Evolutionary conservation across 2,797 vertebrate genomes (phyloP).

Genomic region (Halcyon leucocephala): DNA sequence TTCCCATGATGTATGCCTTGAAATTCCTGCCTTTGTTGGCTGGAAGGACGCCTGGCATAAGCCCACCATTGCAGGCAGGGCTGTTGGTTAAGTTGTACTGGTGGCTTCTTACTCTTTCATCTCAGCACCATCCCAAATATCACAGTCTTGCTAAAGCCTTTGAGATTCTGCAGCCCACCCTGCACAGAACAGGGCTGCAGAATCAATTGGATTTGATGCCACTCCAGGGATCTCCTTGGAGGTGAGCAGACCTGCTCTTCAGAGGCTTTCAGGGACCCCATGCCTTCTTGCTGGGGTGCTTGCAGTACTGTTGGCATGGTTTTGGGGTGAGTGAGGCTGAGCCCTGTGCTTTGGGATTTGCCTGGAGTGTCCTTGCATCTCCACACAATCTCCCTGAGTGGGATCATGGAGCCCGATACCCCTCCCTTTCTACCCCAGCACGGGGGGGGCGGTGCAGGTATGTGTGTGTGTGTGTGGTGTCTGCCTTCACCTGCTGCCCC

Average conservation of each 20-base stretch:
- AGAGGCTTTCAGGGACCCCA: rapidly evolving
- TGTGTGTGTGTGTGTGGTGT: too few species aligned
- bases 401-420: not conserved
- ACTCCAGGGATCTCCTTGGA: too few species aligned
- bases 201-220: rapidly evolving
- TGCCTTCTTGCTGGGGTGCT: not conserved
- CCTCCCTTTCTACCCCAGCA: not conserved
- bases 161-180: not conserved
- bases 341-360: not conserved
- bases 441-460: too few species aligned
- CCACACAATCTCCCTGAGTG: not conserved
- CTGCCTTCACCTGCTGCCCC: not conserved
- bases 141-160: not conserved
- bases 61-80: not conserved
- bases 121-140: not conserved
- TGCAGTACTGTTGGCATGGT: rapidly evolving
- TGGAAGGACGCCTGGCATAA: not conserved
- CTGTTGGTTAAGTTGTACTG: not conserved
- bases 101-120: not conserved
- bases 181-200: rapidly evolving
- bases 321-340: not conserved
- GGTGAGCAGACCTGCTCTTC: not conserved
- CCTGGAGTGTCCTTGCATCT: not conserved
- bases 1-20: not conserved
- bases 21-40: not conserved